These are phyloP conservation scores for Dryobates pubescens DNA, from an alignment of 2,797 vertebrate genomes.

Conservation along the genomic window DNA sequence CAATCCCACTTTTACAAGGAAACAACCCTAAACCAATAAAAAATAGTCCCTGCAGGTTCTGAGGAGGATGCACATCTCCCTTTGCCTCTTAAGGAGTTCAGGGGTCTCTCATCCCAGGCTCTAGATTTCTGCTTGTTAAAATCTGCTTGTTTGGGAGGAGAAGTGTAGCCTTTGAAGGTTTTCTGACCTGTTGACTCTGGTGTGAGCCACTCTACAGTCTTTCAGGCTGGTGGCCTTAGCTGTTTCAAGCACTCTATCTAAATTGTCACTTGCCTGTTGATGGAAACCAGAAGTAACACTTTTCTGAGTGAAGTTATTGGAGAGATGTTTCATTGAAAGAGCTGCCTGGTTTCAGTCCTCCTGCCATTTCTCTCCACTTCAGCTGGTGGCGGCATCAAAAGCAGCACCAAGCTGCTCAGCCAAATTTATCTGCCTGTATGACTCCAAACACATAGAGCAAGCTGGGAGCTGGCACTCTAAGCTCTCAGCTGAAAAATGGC, in stretches of 20 bases:
- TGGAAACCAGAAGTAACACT: slow-evolving; percentile 41
- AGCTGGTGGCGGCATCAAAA: neutral
- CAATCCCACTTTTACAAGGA: neutral
- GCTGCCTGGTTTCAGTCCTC: neutral
- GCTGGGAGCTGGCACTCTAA: neutral
- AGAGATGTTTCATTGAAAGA: neutral
- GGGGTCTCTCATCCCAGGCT: neutral
- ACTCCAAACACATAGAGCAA: neutral
- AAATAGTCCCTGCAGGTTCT: neutral
- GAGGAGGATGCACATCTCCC: neutral
- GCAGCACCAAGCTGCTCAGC: neutral
- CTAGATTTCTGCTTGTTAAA: neutral
- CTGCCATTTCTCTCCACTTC: neutral
- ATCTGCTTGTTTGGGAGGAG: neutral
- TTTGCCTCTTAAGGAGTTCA: neutral
- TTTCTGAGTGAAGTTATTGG: neutral
- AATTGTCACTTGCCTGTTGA: slow-evolving; percentile 34
- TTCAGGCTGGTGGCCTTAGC: neutral
- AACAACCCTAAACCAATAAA: neutral
- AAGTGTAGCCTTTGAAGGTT: neutral
- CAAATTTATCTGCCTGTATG: neutral
- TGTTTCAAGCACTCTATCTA: neutral
- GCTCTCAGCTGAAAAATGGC: neutral
- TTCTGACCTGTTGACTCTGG: neutral
- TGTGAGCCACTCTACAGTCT: neutral